Base-by-base conservation (phyloP, 2,888 invertebrate species). In the Synergus japonicus region DNA sequence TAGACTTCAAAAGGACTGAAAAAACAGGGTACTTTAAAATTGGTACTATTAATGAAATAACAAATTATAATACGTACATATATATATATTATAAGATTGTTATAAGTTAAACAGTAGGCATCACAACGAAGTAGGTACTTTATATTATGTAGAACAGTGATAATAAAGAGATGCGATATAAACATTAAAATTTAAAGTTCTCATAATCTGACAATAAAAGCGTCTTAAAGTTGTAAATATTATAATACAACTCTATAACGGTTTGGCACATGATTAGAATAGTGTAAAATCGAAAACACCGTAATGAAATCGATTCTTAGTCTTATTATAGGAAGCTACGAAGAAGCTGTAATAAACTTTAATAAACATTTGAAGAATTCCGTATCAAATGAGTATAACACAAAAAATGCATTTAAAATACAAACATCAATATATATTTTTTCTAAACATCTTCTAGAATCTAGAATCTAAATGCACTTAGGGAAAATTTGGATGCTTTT, bases 211-310 rank as follows among this genome's bases (percentile, higher is more conserved):
- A 22, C 3, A n/a, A 73, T 37, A 73, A 73, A 22, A 49, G 73
- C n/a, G n/a, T 73, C 37, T 69, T 69, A 81, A 60, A 76, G 60
- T 79, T 76, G 65, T 81, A 67, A 65, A 83, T 60, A 80, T 78
- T 81, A 78, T 78, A 54, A 76, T 78, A 60, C 43, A 60, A 63
- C 18, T 60, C 77, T 77, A 79, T 64, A 69, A 65, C 22, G 79
- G 67, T 80, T 85, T 87, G 87, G 85, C 87, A 87, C 87, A 78
- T 79, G 80, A 85, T 87, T 85, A 82, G 81, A 86, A 85, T 87
- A 82, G 69, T 60, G 29, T 65, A 76, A 64, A 22, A 65, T 73
- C 73, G 73, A 73, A 73, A 37, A 49, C 37, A 73, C 54, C 73
- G 22, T 43, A 22, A 49, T 46, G 46, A 69, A 44, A 13, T 69